Evolutionary conservation across 2,797 vertebrate genomes (phyloP), one percentile per base, ranked within the genome.

Genomic region (Pseudocheirus occidentalis): DNA sequence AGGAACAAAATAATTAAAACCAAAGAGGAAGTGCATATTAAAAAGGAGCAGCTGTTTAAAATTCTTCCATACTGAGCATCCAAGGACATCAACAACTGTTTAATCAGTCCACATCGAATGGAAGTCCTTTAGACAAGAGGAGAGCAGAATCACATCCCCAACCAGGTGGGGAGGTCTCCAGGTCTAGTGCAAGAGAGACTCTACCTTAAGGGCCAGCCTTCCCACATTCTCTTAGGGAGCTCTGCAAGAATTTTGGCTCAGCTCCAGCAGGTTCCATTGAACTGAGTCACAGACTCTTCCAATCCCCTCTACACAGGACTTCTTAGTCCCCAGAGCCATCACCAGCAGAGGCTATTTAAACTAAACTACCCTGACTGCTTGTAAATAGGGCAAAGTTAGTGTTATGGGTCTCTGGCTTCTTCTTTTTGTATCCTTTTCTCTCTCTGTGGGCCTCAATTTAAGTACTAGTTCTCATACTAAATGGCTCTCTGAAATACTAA

Each of bases 1-100:
- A 98, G 98, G 98, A 98, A 98, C 98, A 97, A 98, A 99, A 98
- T 99, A 98, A 99, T 99, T 99, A 99, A 99, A 98, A 95, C 97
- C 96, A 94, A 98, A 97, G 98, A 98, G 98, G 98, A 98, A 99
- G 98, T 62, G 98, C 98, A 98, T 98, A 98, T 98, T 98, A 98
- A 98, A 98, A 97, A 98, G 98, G 96, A 96, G 98, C 97, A 97
- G 98, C 98, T 98, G 92, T 96, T 99, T 98, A 98, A 98, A 98
- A 98, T 98, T 98, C 98, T 97, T 90, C 94, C 97, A 95, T 93
- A 9, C 89, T 13, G 89, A 93, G 96, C 95, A 97, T 97, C 96
- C 98, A 92, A 46, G 94, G 98, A 97, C 97, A 90, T 94, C 94
- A 50, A 96, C 94, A 91, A 92, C 92, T 54, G 6, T 97, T 98